phyloP scores from a whole-genome alignment of 2,888 invertebrate genomes.

The Ormyrus labotus region DNA sequence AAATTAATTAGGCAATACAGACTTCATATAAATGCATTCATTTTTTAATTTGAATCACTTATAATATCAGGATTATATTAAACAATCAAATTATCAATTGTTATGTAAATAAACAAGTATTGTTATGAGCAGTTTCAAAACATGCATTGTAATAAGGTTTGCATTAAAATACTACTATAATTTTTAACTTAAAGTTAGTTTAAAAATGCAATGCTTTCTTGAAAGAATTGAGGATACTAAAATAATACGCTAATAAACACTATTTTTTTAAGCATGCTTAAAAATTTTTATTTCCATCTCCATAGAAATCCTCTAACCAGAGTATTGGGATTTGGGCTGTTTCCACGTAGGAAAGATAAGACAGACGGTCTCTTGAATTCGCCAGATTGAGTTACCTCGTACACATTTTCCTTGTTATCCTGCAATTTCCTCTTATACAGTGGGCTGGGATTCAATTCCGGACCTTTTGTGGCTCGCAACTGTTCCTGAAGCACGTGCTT shows the following conservation, averaged over 20 bases:
- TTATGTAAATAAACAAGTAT: no score
- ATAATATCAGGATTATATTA: not conserved
- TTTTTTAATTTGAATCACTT: not conserved
- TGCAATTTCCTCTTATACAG: constrained; percentile 75
- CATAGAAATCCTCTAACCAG: constrained; percentile 18
- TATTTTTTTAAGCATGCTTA: no score
- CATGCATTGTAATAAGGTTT: no score
- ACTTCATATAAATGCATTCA: no score
- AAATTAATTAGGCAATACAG: no score
- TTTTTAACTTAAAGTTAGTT: not conserved
- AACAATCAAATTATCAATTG: no score
- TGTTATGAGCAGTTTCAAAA: no score
- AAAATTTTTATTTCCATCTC: no score
- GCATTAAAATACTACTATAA: not conserved
- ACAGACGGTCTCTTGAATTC: constrained; percentile 72
- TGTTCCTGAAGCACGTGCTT: constrained; percentile 79
- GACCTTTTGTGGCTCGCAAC: constrained; percentile 66
- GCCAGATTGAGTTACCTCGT: constrained; percentile 66
- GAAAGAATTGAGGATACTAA: no score
- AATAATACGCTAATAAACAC: no score
- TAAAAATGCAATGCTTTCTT: not conserved
- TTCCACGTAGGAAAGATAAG: constrained; percentile 72
- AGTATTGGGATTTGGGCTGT: constrained; percentile 66
- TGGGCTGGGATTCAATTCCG: constrained; percentile 77
- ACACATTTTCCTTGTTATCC: constrained; percentile 73